A percentile compares a stretch with the other conserved stretches of the same genome.
These are phyloP conservation scores for Pelodiscus sinensis DNA, from an alignment of 2,113 vertebrate species.

Conservation along the genomic window DNA sequence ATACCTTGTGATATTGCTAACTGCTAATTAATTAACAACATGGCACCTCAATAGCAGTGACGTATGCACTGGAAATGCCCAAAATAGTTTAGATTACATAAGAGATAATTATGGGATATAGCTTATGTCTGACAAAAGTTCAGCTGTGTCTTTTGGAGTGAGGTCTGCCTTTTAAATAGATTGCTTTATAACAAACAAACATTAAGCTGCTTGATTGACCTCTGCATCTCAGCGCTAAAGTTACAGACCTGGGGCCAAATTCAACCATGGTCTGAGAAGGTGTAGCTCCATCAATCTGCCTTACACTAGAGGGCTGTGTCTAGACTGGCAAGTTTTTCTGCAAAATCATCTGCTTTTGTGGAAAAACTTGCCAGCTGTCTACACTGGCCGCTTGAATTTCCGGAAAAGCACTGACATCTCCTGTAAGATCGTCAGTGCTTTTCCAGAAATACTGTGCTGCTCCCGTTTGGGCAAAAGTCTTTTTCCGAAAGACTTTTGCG, in stretches of 20 bases:
- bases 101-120: background rate
- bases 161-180: background rate
- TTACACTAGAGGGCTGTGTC: too few species aligned
- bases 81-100: background rate
- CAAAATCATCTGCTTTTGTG: too few species aligned
- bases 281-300: background rate
- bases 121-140: background rate
- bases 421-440: too few species aligned
- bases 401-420: too few species aligned
- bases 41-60: background rate
- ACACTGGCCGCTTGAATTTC: too few species aligned
- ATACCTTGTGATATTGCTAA: background rate
- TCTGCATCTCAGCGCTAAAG: background rate
- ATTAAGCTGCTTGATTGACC: background rate
- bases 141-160: background rate
- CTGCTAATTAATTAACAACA: background rate
- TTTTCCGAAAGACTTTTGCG: too few species aligned
- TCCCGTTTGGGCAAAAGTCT: too few species aligned
- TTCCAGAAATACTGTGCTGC: too few species aligned
- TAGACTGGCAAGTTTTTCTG: too few species aligned
- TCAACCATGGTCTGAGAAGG: background rate
- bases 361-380: too few species aligned
- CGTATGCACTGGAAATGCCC: background rate
- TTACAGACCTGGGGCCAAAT: background rate
- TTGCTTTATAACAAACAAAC: background rate